A percentile compares a stretch with the other conserved stretches of the same genome.
Evolutionary conservation across 2,113 vertebrate genomes (phyloP).

Genomic region (Passer domesticus): DNA sequence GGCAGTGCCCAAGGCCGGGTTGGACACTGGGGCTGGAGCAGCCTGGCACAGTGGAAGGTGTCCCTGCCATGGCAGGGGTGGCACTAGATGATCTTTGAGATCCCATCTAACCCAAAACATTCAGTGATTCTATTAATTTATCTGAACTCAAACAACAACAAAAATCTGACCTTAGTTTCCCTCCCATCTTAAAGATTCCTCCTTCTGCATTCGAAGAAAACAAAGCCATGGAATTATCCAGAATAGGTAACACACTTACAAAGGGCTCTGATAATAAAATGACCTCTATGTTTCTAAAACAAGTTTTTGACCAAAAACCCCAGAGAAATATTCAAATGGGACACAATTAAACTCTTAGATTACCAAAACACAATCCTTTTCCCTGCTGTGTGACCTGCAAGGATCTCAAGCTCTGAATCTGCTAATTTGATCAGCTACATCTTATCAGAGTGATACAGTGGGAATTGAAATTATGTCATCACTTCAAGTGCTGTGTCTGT

Average conservation of each 20-base stretch:
- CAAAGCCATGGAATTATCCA: neutral
- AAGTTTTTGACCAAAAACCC: neutral
- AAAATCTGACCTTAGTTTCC: neutral
- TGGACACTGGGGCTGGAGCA: neutral
- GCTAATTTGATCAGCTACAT: rapidly evolving
- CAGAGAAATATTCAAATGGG: neutral
- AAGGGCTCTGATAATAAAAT: neutral
- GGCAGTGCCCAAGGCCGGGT: neutral
- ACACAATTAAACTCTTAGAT: neutral
- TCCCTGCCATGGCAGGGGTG: neutral
- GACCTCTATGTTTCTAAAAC: neutral
- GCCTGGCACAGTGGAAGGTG: neutral
- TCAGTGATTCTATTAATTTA: rapidly evolving
- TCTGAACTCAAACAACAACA: neutral
- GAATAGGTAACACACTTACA: rapidly evolving
- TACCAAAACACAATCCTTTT: neutral
- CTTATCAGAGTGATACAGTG: neutral
- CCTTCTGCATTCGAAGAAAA: neutral
- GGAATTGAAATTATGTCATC: neutral
- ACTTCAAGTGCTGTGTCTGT: neutral
- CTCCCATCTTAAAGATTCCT: neutral
- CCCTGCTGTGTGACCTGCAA: neutral
- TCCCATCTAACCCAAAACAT: neutral
- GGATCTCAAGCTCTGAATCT: neutral
- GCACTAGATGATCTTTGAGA: rapidly evolving